These are phyloP conservation scores for Laterallus jamaicensis DNA, from an alignment of 2,113 vertebrate species.

Conservation along the genomic window DNA sequence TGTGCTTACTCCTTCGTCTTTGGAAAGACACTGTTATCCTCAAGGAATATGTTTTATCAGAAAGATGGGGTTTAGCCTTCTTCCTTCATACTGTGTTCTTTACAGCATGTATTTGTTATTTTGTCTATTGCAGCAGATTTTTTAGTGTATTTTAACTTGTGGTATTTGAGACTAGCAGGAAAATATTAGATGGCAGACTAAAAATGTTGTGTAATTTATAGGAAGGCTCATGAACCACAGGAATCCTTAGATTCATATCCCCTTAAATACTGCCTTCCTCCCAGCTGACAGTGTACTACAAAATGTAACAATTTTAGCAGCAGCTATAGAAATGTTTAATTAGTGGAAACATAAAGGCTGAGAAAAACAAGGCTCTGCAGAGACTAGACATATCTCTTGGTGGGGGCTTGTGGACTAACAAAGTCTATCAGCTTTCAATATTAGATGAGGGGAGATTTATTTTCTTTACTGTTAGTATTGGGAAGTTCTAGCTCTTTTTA, in stretches of 20 bases:
- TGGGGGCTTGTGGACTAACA: neutral
- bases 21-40: neutral
- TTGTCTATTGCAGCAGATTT: neutral
- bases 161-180: neutral
- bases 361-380: neutral
- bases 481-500: neutral
- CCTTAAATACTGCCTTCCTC: neutral
- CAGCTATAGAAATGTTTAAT: neutral
- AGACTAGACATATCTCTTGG: neutral
- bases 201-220: neutral
- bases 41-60: neutral
- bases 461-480: neutral
- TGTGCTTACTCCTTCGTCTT: neutral
- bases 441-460: neutral
- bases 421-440: neutral
- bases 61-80: neutral
- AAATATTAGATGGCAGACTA: neutral
- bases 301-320: neutral
- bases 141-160: neutral
- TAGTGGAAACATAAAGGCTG: neutral
- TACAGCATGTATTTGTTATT: neutral
- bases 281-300: neutral
- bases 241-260: neutral
- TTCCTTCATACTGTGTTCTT: neutral
- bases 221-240: neutral